Base-by-base conservation (phyloP, 2,888 invertebrate species). In the Euplexia lucipara region DNA sequence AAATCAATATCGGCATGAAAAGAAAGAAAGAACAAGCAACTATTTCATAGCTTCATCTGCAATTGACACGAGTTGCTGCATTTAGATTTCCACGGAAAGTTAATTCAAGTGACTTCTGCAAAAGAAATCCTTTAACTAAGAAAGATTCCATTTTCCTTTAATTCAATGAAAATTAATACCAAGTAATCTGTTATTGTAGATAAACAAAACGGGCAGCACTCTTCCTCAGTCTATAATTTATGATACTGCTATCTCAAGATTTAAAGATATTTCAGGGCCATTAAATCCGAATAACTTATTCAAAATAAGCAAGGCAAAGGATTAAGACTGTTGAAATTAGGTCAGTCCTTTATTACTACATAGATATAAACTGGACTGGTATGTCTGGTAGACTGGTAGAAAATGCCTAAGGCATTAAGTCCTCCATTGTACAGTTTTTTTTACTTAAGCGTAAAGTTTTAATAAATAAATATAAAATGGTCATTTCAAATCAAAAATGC, bases 261-360 rank as follows among this genome's bases (percentile, higher is more conserved):
- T 71, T 61, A 69, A 41, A 73, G 70, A 75, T 77, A 73, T 73
- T 76, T 65, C 57, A 64, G 67, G 51, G 49, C 73, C 75, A 75
- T 81, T 80, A 73, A 79, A 75, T 69, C 63, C 62, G 56, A 81
- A 69, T 78, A 65, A 76, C 53, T 70, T 74, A 76, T 63, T 76
- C 56, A 71, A 65, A 69, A 72, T 56, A 68, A 65, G 34, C 37
- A 62, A 69, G 39, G 51, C 44, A 52, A 79, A 72, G 66, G 65
- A 65, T 77, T 79, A 70, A 72, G 57, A 54, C 37, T 34, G 32
- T 26, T 12, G 26, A 26, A 79, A 71, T 65, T 56, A 57, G 60
- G 70, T 69, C 72, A 52, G 54, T 63, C 37, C 67, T 60, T 76
- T 70, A 64, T 61, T 53, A 39, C 67, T 54, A 60, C 48, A 3